Evolutionary conservation across 2,888 invertebrate genomes (phyloP).

Genomic region (Bellardia pandia): DNA sequence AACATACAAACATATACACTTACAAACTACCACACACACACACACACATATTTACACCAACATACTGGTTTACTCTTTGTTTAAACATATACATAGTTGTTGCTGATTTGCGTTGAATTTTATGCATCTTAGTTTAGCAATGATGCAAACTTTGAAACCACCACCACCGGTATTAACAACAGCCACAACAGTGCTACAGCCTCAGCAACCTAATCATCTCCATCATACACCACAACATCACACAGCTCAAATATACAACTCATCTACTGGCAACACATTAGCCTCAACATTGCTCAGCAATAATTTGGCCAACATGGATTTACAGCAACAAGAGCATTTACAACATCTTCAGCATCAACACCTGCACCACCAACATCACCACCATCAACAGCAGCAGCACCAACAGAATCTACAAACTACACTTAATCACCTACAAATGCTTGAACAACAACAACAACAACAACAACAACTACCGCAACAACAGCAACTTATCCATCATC

Average conservation of each 20-base stretch:
- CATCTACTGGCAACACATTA: slow-evolving; percentile 69
- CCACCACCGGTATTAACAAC: slow-evolving; percentile 78
- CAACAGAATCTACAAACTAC: slow-evolving; percentile 77
- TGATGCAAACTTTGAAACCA: slow-evolving; percentile 83
- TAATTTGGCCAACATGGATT: slow-evolving; percentile 79
- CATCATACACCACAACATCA: slow-evolving; percentile 73
- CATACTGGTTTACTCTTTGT: slow-evolving; percentile 33
- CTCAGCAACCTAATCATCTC: slow-evolving; percentile 73
- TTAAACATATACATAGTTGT: slow-evolving; percentile 49
- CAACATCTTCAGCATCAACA: slow-evolving; percentile 62
- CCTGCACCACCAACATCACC: neutral
- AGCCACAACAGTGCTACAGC: slow-evolving; percentile 72
- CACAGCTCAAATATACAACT: slow-evolving; percentile 67
- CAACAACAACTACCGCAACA: slow-evolving; percentile 63
- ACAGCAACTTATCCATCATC: slow-evolving; percentile 63
- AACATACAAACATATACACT: neutral
- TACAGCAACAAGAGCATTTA: slow-evolving; percentile 74
- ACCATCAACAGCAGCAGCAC: slow-evolving; percentile 8
- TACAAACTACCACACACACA: neutral
- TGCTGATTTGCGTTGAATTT: slow-evolving; percentile 43
- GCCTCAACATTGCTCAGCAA: slow-evolving; percentile 73
- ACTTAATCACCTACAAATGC: slow-evolving; percentile 73
- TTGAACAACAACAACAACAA: slow-evolving; percentile 67
- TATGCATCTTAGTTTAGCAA: slow-evolving; percentile 80
- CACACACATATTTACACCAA: neutral